Base-by-base conservation (phyloP, 2,888 invertebrate genomes). In the Andricus quercusramuli region DNA sequence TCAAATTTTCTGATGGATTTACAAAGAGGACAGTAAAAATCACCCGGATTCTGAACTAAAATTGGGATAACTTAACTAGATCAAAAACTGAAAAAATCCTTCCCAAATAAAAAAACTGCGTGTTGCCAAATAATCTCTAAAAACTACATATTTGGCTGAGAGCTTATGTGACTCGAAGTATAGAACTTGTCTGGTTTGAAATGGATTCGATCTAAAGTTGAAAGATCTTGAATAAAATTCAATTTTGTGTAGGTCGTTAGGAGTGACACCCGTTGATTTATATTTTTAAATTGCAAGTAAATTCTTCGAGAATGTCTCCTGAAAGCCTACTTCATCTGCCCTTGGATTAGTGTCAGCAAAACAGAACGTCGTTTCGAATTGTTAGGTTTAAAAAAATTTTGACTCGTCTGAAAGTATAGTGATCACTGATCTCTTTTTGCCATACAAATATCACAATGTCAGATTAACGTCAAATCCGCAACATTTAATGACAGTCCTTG, bases 401-500 rank as follows among this genome's bases (percentile, higher is more conserved):
- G n/a, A 17, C 25, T 62, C 6, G 51, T 13, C n/a, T 74, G n/a
- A 32, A 56, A 74, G 32, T 56, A 56, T 32, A 56, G 56, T 56
- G 56, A 74, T 56, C 56, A 74, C 51, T 51, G 32, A 17, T 51
- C 47, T 74, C 29, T 70, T 74, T 74, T 74, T 70, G 13, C 11
- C 4, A 32, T 74, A 37, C 56, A 74, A 74, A 74, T 74, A 74
- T 74, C 51, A n/a, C n/a, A 13, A 56, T 51, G 32, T 32, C 51
- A 20, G 74, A 74, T 74, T 74, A 74, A 56, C 32, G 74, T 74
- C 74, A 74, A 47, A 32, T 13, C 13, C 32, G 51, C 32, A 74
- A 56, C 74, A 56, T 51, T 74, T 74, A 74, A 74, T 74, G 74
- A 74, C 74, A 74, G 32, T 74, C 32, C 51, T n/a, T 74, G 74